phyloP scores from a whole-genome alignment of 2,113 vertebrate genomes.

The Papio anubis region DNA sequence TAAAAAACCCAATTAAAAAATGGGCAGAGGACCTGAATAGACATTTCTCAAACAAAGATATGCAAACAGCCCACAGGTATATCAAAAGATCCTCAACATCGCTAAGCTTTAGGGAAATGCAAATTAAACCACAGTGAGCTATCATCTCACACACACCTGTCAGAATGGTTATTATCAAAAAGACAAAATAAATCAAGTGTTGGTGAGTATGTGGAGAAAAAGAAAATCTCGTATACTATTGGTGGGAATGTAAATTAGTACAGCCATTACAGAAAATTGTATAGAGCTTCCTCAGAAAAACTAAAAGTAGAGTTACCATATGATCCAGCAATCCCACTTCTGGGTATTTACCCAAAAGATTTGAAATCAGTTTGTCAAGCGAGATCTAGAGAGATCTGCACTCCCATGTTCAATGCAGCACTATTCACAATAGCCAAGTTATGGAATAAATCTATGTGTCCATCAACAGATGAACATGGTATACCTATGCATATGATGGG shows the following conservation, averaged over 20 bases:
- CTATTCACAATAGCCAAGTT: not conserved
- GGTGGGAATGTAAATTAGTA: not conserved
- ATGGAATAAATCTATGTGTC: not conserved
- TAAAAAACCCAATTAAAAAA: not conserved
- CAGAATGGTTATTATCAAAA: not conserved
- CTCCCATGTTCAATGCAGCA: not conserved
- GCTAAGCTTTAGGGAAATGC: not conserved
- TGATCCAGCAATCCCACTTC: not conserved
- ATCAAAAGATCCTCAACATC: not conserved
- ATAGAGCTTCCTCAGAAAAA: not conserved
- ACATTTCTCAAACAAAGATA: not conserved
- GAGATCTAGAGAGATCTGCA: not conserved
- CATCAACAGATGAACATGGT: not conserved
- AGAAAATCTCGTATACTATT: not conserved
- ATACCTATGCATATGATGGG: not conserved
- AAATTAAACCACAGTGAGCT: too few species aligned
- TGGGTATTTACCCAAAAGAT: not conserved
- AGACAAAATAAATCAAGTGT: not conserved
- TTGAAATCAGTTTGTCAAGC: not conserved
- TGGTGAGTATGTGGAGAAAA: not conserved
- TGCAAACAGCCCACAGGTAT: not conserved
- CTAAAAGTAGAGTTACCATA: not conserved
- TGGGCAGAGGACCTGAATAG: not conserved
- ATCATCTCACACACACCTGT: too few species aligned
- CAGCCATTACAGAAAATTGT: not conserved